Base-by-base conservation (phyloP, 2,797 vertebrate genomes). In the Melanotaenia trifasciata region DNA sequence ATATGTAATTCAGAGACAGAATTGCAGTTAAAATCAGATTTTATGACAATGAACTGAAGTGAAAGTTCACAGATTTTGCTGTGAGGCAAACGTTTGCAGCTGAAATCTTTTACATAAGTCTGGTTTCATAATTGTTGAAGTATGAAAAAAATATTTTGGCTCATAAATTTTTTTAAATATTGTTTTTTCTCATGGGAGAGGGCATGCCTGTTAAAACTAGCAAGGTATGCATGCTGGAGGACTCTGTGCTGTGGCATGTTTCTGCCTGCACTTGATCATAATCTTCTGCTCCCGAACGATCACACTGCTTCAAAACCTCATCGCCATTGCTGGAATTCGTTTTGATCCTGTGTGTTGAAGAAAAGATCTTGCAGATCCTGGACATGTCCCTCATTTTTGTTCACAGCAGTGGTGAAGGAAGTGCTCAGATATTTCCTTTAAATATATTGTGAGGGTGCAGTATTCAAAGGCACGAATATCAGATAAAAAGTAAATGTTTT, bases 191-290 rank as follows among this genome's bases (percentile, higher is more conserved):
- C 2, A 0, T 22, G 26, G 45, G 30, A 40, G 70, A 64, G 47
- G 8, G 20, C 22, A 5, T 56, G 22, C 83, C 35, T 90, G 90
- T 88, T 82, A 53, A 56, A 83, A 88, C 89, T 56, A 58, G 78
- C 1, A 58, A 28, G 64, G 86, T 86, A 84, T 89, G 81, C 70
- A 45, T 30, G 67, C 28, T 1, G 11, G 24, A 75, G 76, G 62
- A 61, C 10, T 54, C 9, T 61, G 32, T 28, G 10, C 24, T 50
- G 28, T 54, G n/a, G 50, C 72, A 1, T 73, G 75, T 77, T 33
- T 75, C 54, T 51, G 51, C 84, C 67, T 81, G 81, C 40, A 51
- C 32, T 26, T 36, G 40, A 74, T 26, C 12, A 54, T 13, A 30
- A 14, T 32, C 24, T 12, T 53, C 50, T 59, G 12, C 32, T 45